Percentiles rank a stretch among this genome's conserved stretches.
Evolutionary conservation across 2,888 invertebrate genomes (phyloP).

Genomic region (Trachelus iudaicus): DNA sequence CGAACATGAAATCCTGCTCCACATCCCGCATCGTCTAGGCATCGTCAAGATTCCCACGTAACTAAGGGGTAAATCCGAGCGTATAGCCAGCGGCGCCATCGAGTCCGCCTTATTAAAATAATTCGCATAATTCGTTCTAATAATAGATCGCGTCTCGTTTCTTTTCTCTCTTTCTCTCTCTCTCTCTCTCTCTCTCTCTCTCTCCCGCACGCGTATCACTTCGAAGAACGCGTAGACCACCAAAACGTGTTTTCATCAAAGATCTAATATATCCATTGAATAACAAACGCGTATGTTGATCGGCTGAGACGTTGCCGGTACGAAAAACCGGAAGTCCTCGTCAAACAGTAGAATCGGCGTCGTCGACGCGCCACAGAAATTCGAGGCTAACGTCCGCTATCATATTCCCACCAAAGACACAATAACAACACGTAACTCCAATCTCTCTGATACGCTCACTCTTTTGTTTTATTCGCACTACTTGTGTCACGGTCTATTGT

Average conservation of each 20-base stretch:
- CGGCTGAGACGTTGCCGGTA: neutral
- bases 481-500: neutral
- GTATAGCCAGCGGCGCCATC: neutral
- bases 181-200: no score
- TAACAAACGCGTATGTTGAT: neutral
- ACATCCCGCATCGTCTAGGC: neutral
- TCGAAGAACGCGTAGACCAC: no score
- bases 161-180: neutral
- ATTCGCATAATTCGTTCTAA: neutral
- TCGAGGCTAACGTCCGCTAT: neutral
- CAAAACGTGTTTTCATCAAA: neutral
- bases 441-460: neutral
- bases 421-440: neutral
- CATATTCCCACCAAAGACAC: neutral
- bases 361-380: neutral
- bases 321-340: neutral
- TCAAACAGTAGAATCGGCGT: neutral
- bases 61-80: neutral
- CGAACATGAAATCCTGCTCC: slow-evolving; percentile 2
- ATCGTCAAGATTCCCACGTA: neutral
- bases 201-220: no score
- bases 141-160: neutral
- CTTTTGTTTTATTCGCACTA: neutral
- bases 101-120: slow-evolving; percentile 4
- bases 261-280: neutral